Base-by-base conservation (phyloP, 2,113 vertebrate species). In the Alligator sinensis region DNA sequence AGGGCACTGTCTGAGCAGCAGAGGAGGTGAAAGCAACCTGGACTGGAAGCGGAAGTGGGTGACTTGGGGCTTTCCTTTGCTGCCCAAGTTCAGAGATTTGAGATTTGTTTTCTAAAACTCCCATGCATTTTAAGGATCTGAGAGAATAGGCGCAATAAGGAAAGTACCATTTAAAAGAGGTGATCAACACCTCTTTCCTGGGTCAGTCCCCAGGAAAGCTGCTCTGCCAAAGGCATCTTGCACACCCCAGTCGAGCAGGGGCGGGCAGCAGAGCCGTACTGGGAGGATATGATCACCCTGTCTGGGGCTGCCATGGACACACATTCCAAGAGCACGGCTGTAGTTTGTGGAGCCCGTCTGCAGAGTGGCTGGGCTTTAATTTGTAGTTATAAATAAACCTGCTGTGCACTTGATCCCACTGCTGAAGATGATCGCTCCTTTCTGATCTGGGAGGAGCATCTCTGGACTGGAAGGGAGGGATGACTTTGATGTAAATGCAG, bases 321-420 rank as follows among this genome's bases (percentile, higher is more conserved):
- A 25, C 83, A 86, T 86, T 91, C 89, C 78, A 34, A 22, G 47
- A 47, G 8, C 47, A 47, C 47, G 47, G 47, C 47, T 47, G 47
- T 47, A 47, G 47, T 47, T 47, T 68, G 72, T 0, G 54, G 64
- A 72, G 88, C 68, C 77, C 0, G 9, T 88, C 82, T 13, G 87
- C 86, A 84, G 95, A 88, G 94, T 87, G 93, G 11, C 57, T 12
- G 28, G 80, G 59, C 92, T 95, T 91, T 95, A 84, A 90, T 95
- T 92, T 87, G 93, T 76, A 34, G 90, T 92, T 85, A 60, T 59
- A 85, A 95, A 54, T 10, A 79, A 93, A 95, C 86, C 92, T 91
- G 91, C 90, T 38, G 4, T 89, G 81, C 87, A 88, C 84, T 66
- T 1, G 78, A 60, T 89, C 89, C 92, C 84, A 1, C 47, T 81